Percentiles rank a stretch among this genome's conserved stretches.
These are phyloP conservation scores for Mesaphorura yosii DNA, from an alignment of 1,140 invertebrate species.

Conservation along the genomic window DNA sequence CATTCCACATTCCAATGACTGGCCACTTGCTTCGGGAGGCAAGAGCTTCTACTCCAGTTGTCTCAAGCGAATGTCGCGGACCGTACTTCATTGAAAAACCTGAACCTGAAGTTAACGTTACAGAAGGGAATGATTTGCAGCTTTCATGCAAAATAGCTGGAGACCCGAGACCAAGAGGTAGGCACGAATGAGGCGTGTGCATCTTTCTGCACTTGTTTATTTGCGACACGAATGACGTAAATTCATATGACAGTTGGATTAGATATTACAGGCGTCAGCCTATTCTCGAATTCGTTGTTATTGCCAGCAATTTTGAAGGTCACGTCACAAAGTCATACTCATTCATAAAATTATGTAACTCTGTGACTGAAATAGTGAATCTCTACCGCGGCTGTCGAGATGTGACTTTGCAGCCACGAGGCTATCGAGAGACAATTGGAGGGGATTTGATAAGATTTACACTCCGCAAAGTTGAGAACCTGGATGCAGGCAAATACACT, in stretches of 20 bases:
- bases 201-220: too few relatives aligned
- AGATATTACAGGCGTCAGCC: too few relatives aligned
- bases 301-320: too few relatives aligned
- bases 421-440: conserved; percentile 66
- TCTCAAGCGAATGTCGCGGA: neutral
- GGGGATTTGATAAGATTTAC: conserved; percentile 69
- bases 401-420: conserved; percentile 61
- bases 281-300: too few relatives aligned
- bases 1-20: too few relatives aligned
- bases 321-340: too few relatives aligned
- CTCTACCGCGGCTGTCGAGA: conserved; percentile 76
- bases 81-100: conserved; percentile 65
- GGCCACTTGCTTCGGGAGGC: neutral
- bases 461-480: conserved; percentile 65
- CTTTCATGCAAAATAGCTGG: conserved; percentile 65
- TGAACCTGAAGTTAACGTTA: conserved; percentile 58
- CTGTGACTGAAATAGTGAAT: conserved; percentile 45
- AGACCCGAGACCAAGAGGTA: conserved; percentile 70
- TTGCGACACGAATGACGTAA: too few relatives aligned
- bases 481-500: conserved; percentile 89
- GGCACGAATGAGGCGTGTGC: too few relatives aligned
- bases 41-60: neutral
- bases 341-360: conserved; percentile 1
- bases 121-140: conserved; percentile 62
- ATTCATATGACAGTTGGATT: too few relatives aligned